phyloP scores from a whole-genome alignment of 1,140 invertebrate genomes.

The Panulirus ornatus region DNA sequence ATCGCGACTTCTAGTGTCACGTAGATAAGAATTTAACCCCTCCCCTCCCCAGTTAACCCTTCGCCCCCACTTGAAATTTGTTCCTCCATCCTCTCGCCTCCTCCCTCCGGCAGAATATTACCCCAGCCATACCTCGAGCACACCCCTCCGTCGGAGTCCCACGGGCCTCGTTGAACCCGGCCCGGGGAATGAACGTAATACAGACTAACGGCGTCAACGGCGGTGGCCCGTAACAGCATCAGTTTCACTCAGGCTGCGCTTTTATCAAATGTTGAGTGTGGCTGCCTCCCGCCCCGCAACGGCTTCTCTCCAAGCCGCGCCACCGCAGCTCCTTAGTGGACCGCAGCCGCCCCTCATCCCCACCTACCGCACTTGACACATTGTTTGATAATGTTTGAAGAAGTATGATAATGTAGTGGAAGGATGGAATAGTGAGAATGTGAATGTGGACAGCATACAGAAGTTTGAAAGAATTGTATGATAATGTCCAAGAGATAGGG shows the following conservation, averaged over 20 bases:
- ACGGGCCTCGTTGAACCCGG: neutral
- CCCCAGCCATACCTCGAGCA: no score
- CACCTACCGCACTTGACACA: neutral
- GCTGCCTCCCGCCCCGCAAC: neutral
- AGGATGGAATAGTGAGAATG: no score
- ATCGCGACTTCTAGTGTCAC: no score
- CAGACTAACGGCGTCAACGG: conserved; percentile 25
- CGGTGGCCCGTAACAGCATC: neutral
- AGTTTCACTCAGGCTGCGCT: conserved; percentile 2
- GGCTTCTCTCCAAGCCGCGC: neutral
- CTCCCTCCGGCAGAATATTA: neutral
- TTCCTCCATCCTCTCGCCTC: neutral
- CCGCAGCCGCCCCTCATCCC: neutral
- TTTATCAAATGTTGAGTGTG: neutral
- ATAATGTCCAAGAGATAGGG: no score
- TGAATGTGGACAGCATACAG: no score
- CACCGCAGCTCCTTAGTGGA: neutral
- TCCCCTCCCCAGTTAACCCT: neutral
- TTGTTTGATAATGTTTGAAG: no score
- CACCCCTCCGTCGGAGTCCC: neutral
- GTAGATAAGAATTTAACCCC: no score
- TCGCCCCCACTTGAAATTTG: neutral
- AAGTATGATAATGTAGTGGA: no score
- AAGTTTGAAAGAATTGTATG: no score
- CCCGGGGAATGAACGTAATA: neutral